phyloP scores from a whole-genome alignment of 2,888 invertebrate genomes.

The Calameuta pallipes region DNA sequence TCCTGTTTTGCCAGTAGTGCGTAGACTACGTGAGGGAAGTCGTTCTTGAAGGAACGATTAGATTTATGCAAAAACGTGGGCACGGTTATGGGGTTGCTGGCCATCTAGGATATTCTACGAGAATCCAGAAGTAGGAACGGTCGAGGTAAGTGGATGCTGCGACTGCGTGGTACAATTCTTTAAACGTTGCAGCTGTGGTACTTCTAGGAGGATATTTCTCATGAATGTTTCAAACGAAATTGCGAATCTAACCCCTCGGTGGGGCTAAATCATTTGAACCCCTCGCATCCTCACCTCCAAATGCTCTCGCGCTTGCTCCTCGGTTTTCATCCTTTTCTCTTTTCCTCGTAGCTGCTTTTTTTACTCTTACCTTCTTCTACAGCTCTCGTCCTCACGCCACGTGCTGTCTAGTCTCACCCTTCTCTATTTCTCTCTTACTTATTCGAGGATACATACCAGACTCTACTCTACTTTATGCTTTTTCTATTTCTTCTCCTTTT shows the following conservation, averaged over 20 bases:
- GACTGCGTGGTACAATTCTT: conserved; percentile 58
- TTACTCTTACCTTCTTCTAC: background rate
- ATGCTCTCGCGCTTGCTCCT: background rate
- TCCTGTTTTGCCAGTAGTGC: background rate
- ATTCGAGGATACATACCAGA: conserved; percentile 4
- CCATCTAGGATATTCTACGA: background rate
- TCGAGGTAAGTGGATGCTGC: conserved; percentile 55
- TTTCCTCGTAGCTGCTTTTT: background rate
- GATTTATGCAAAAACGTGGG: background rate
- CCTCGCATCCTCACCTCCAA: conserved; percentile 29
- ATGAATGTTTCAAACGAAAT: conserved; percentile 65
- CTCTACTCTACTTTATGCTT: conserved; percentile 13
- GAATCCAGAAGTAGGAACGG: conserved; percentile 34
- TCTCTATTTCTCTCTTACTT: conserved; percentile 18
- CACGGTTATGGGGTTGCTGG: background rate
- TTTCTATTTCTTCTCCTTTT: conserved; percentile 12
- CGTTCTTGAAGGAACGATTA: background rate
- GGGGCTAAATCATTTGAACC: conserved; percentile 60
- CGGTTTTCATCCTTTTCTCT: background rate
- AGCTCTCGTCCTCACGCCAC: background rate
- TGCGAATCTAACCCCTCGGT: conserved; percentile 63
- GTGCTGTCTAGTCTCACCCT: conserved; percentile 16
- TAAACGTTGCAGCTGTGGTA: conserved; percentile 52
- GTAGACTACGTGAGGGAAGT: background rate
- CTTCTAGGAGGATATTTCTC: conserved; percentile 60